Base-by-base conservation (phyloP, 2,797 vertebrate species). In the Pteronotus mesoamericanus region DNA sequence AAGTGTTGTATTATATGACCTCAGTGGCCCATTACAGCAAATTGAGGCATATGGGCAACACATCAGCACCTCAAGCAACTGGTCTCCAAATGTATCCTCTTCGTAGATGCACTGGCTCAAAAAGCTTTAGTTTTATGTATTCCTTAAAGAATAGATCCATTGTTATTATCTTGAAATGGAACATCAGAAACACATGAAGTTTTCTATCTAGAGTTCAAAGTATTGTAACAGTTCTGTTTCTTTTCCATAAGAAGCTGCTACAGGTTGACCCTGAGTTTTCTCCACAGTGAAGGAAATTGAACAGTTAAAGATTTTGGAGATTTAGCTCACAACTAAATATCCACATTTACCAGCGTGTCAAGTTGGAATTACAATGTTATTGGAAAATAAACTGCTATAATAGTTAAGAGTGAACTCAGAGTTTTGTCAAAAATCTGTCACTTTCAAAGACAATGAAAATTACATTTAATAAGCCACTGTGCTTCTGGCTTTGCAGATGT, bases 161-260 rank as follows among this genome's bases (percentile, higher is more conserved):
- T 96, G 97, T 97, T 97, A 97, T 96, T 96, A 94, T 77, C 82
- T 91, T 94, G 32, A 91, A 97, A 46, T 5, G 18, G 26, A 89
- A 96, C 90, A 97, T 94, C 34, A 96, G 92, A 97, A 97, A 97
- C 66, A 89, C 89, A 71, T 74, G 80, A 59, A 39, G 95, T 97
- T 48, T 97, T 85, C 42, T 89, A 84, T 42, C 9, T 68, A 21
- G 48, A 57, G 86, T 83, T 97, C 87, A 94, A 97, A 97, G 59
- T 71, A 84, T 64, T 80, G 32, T 26, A 24, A 94, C 0, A 0
- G n/a, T 51, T 89, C 79, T 34, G 16, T 14, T 39, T 78, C 42
- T 91, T 68, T 95, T 93, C 44, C 80, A 5, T 80, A 90, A 90
- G 57, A 80, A 96, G 86, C 11, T 92, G 2, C 44, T 57, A 66